Evolutionary conservation across 2,888 invertebrate genomes (phyloP), one percentile per base, ranked within the genome.

Genomic region (Cyclophora punctaria): DNA sequence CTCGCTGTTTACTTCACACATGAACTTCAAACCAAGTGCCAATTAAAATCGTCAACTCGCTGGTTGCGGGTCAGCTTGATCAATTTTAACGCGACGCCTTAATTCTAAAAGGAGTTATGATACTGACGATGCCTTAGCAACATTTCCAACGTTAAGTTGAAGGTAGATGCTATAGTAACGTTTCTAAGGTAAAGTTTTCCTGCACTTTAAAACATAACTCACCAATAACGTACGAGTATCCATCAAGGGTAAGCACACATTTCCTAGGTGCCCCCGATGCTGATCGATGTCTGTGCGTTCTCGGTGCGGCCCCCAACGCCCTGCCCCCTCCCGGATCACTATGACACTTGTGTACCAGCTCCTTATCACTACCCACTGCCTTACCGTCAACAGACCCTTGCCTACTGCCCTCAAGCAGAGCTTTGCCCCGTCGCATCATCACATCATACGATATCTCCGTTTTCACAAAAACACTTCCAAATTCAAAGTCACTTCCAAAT

Each of bases 211-310:
- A 20, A 20, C 42, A 7, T 34, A 42, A 88, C 93, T 92, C 83
- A 95, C 96, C 95, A 89, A 96, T 96, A 67, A 95, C 95, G 83
- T 96, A 96, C 59, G 94, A 94, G 87, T 95, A 95, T 68, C 95
- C 95, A 78, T 95, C 95, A 63, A 96, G 90, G 46, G 94, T 95
- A 60, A 95, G 92, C 58, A 95, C 93, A 87, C 95, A 96, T 84
- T 94, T 94, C 72, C 93, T 90, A 34, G 93, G 90, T 55, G 91
- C 91, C 66, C 90, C 84, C 57, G 90, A 90, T 50, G 89, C 78
- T 35, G 86, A 83, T 59, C 83, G 78, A 69, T 85, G 85, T 49
- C 89, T 78, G 45, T 76, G 71, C 46, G 78, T 69, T 59, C 86
- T 76, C 3, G 84, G 82, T 47, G 73, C 74, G 44, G 81, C 77